Percentiles rank a stretch among this genome's conserved stretches.
Conservation (phyloP, 2,113 vertebrate species). For the Rhinopomastus cyanomelas region DNA sequence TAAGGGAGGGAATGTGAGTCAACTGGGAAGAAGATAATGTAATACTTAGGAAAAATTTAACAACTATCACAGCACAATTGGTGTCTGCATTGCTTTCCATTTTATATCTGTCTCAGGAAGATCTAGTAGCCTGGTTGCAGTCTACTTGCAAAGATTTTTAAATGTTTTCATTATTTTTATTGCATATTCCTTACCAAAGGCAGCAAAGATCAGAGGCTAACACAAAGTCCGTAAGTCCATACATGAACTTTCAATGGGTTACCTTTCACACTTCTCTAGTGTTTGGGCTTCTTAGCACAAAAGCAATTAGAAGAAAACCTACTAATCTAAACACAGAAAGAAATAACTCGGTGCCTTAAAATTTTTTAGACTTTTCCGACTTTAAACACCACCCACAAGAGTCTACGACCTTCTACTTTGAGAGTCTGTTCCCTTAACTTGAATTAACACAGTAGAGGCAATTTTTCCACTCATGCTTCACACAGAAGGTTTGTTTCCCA, state of each 20-base stretch:
- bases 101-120: background rate
- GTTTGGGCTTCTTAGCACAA: background rate
- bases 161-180: background rate
- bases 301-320: background rate
- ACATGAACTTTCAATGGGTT: background rate
- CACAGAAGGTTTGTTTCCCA: slow-evolving; percentile 12
- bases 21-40: background rate
- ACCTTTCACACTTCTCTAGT: background rate
- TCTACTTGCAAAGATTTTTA: background rate
- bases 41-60: background rate
- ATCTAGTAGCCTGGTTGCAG: background rate
- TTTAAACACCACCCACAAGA: background rate
- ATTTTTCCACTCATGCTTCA: background rate
- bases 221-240: background rate
- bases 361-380: background rate
- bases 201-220: background rate
- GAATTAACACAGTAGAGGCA: background rate
- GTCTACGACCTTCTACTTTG: background rate
- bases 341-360: background rate
- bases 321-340: background rate
- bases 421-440: background rate
- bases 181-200: background rate
- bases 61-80: accelerated
- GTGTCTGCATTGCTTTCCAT: background rate
- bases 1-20: background rate